Base-by-base conservation (phyloP, 2,113 vertebrate species). In the Leucopsar rothschildi region DNA sequence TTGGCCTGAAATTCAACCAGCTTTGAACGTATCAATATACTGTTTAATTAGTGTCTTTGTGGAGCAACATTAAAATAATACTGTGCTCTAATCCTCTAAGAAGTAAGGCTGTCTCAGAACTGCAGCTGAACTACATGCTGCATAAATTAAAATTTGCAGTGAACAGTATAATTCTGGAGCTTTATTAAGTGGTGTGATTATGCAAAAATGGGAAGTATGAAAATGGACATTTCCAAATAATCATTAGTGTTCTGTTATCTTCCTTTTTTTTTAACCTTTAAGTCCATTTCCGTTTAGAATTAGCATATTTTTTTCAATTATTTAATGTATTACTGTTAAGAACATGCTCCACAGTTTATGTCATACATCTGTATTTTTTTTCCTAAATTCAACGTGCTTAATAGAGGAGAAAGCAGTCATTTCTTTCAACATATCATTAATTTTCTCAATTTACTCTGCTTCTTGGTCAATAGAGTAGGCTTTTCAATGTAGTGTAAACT, bases 161-260 rank as follows among this genome's bases (percentile, higher is more conserved):
- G 47, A 73, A 16, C 15, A 61, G 60, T 89, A 82, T 95, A 57
- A 82, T 77, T 89, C 59, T 89, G 81, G n/a, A 53, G 86, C 69
- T 81, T 96, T 94, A 96, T 96, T 96, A 95, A 96, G 91, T 90
- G 70, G 31, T 27, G 10, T 89, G 93, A 97, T 98, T 95, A 92
- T 94, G 94, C 85, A 96, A 94, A 88, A 96, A 64, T 61, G 11
- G 31, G 53, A 78, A 84, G 27, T 87, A 76, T 71, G 94, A 91
- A 96, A 95, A 93, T 33, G 81, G 71, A 63, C 2, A 2, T 57
- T 93, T 79, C 53, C 6, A 16, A 47, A 64, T 49, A 84, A 85
- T 93, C 64, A 80, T 95, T 92, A 45, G 21, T 71, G 21, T 84
- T 66, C 59, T 76, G 8, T 86, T 91, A 49, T 86, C 87, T 86